Evolutionary conservation across 2,888 invertebrate genomes (phyloP).

Genomic region (Steinernema hermaphroditum): DNA sequence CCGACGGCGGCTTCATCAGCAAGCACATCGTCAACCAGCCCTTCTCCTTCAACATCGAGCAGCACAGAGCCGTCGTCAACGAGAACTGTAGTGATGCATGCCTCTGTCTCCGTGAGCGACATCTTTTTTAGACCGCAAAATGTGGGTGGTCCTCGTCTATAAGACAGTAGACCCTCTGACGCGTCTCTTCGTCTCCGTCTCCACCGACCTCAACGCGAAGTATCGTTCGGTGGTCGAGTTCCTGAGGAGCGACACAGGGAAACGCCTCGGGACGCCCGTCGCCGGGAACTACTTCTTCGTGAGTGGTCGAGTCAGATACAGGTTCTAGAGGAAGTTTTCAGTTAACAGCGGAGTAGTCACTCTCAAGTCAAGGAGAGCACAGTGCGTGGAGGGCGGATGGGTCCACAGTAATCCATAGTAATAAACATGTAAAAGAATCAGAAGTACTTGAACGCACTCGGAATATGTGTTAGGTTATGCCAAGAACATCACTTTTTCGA

Average conservation of each 20-base stretch:
- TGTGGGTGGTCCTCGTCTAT: slow-evolving; percentile 56
- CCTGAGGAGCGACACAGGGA: slow-evolving; percentile 51
- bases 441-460: no score
- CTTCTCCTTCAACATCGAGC: slow-evolving; percentile 40
- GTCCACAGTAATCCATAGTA: no score
- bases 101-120: neutral
- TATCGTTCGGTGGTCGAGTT: slow-evolving; percentile 47
- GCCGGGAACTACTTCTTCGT: slow-evolving; percentile 54
- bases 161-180: slow-evolving; percentile 53
- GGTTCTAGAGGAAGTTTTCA: slow-evolving; percentile 38
- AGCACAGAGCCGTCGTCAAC: slow-evolving; percentile 38
- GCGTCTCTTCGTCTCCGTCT: slow-evolving; percentile 50
- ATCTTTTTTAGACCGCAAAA: slow-evolving; percentile 45
- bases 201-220: slow-evolving; percentile 50
- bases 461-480: no score
- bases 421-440: no score
- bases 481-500: no score
- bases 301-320: neutral
- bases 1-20: slow-evolving; percentile 59
- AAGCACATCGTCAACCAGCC: slow-evolving; percentile 52
- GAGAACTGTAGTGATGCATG: slow-evolving; percentile 48
- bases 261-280: slow-evolving; percentile 53
- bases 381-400: no score
- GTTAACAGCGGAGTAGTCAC: slow-evolving; percentile 52
- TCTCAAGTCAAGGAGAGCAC: no score